These are phyloP conservation scores for Tretioscincus oriximinensis DNA, from an alignment of 2,113 vertebrate genomes.

Conservation along the genomic window DNA sequence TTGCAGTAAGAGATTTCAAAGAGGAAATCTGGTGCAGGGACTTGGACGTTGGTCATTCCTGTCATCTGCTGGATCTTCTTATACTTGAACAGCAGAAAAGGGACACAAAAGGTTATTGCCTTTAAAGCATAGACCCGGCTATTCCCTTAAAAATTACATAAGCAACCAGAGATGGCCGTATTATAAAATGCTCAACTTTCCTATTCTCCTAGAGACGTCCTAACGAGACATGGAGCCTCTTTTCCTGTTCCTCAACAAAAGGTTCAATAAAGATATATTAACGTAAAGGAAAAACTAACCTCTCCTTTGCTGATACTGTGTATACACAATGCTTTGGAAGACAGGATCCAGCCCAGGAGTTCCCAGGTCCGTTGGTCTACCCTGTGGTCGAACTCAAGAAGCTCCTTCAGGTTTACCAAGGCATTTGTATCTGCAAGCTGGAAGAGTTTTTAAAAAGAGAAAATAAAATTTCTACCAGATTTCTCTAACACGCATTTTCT, in stretches of 20 bases:
- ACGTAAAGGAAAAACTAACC: conserved; percentile 64
- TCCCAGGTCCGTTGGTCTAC: conserved; percentile 79
- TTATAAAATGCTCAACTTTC: no score
- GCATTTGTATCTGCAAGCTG: conserved; percentile 85
- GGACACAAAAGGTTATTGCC: conserved; percentile 15
- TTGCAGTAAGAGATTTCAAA: conserved; percentile 92
- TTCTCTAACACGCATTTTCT: no score
- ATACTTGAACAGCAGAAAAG: conserved; percentile 75
- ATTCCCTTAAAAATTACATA: no score
- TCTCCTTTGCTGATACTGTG: conserved; percentile 87
- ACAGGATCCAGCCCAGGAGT: conserved; percentile 90
- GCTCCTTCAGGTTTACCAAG: conserved; percentile 83
- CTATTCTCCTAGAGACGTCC: no score
- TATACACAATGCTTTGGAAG: conserved; percentile 87
- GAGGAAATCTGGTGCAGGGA: conserved; percentile 88
- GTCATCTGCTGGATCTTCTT: conserved; percentile 85
- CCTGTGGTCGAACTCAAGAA: conserved; percentile 76
- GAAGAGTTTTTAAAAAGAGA: conserved; percentile 13
- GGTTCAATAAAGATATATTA: no score
- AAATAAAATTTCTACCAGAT: no score
- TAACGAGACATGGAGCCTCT: no score
- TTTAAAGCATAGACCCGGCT: background rate
- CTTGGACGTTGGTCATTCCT: conserved; percentile 71
- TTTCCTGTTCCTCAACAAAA: no score
- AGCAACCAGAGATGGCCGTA: no score